These are phyloP conservation scores for Drosophila siamana DNA, from an alignment of 2,888 invertebrate genomes.

Conservation along the genomic window DNA sequence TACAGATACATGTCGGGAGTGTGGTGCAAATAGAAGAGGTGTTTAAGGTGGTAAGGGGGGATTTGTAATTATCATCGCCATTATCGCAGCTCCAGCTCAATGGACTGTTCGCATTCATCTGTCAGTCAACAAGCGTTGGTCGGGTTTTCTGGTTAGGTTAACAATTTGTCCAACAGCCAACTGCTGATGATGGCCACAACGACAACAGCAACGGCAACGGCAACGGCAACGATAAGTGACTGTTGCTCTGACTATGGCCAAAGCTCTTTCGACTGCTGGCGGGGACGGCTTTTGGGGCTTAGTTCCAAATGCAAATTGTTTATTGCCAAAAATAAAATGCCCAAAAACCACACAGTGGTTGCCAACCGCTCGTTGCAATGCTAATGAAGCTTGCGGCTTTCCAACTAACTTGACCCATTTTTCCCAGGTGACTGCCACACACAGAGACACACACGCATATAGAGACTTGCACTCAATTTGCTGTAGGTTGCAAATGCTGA, in stretches of 20 bases:
- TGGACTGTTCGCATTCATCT: constrained; percentile 49
- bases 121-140: constrained; percentile 56
- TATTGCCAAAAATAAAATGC: constrained; percentile 54
- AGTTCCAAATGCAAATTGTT: constrained; percentile 77
- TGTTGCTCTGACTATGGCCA: constrained; percentile 18
- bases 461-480: neutral
- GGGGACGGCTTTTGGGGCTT: constrained; percentile 36
- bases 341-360: constrained; percentile 31
- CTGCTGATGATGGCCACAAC: constrained; percentile 49
- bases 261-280: constrained; percentile 14
- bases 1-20: constrained; percentile 38
- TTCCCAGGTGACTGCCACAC: neutral
- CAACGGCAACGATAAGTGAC: constrained; percentile 48
- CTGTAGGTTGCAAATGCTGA: neutral
- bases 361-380: constrained; percentile 15
- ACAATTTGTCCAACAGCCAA: constrained; percentile 58
- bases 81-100: constrained; percentile 47
- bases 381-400: constrained; percentile 32
- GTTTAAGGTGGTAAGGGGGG: constrained; percentile 16
- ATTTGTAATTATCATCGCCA: constrained; percentile 66
- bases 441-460: neutral
- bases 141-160: constrained; percentile 52
- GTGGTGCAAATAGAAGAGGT: constrained; percentile 53
- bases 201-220: too few relatives aligned
- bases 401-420: constrained; percentile 34